These are phyloP conservation scores for Procambarus clarkii DNA, from an alignment of 1,140 invertebrate genomes.

Conservation along the genomic window DNA sequence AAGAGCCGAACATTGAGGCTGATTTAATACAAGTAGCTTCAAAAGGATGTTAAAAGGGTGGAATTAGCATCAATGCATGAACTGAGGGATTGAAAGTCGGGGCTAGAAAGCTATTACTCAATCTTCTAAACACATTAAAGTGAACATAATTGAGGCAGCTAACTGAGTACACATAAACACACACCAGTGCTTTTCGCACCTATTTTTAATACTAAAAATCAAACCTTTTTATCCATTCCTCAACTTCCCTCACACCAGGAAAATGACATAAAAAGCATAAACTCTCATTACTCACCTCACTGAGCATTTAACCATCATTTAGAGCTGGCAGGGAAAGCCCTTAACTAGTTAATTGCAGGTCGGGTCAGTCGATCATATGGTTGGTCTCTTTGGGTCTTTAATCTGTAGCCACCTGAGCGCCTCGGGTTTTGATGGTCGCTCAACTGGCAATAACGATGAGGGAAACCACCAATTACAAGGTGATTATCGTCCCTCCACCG, in stretches of 20 bases:
- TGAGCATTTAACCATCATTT: background rate
- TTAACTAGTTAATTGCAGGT: background rate
- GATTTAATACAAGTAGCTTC: no score
- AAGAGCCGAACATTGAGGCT: no score
- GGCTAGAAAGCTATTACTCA: no score
- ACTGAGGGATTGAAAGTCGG: no score
- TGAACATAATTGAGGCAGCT: no score
- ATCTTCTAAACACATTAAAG: no score
- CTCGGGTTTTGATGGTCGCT: background rate
- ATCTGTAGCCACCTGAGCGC: background rate
- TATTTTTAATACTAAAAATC: background rate
- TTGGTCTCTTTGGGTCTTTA: background rate
- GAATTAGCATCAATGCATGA: no score
- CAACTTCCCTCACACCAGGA: background rate
- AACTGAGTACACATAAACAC: no score
- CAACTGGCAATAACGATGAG: slow-evolving; percentile 6
- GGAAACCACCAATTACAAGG: slow-evolving; percentile 3
- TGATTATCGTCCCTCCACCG: background rate
- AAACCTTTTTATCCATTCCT: background rate
- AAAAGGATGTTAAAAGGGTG: no score
- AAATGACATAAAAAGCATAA: background rate
- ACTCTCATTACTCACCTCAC: background rate
- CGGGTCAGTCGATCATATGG: background rate
- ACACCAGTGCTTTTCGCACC: no score
- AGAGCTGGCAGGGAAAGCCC: background rate